These are phyloP conservation scores for Polyploca ridens DNA, from an alignment of 2,888 invertebrate genomes.

Conservation along the genomic window DNA sequence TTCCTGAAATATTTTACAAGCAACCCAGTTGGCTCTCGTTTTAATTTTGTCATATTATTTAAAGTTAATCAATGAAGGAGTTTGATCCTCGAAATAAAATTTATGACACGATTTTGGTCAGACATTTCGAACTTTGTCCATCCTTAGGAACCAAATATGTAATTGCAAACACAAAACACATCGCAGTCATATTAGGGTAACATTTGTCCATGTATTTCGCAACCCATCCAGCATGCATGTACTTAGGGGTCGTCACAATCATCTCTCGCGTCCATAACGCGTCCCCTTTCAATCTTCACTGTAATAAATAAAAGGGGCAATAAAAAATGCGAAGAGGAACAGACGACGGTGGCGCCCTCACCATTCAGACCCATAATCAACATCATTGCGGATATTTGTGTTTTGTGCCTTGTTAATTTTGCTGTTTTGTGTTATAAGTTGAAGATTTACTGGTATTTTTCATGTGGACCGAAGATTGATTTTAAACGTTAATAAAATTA, in stretches of 20 bases:
- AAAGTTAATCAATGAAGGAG: too few species aligned
- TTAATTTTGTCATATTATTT: too few species aligned
- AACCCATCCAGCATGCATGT: slow-evolving; percentile 43
- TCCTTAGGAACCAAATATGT: slow-evolving; percentile 7
- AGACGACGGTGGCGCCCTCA: slow-evolving; percentile 59
- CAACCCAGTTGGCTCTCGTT: too few species aligned
- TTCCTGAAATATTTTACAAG: too few species aligned
- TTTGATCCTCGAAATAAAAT: too few species aligned
- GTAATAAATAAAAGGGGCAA: slow-evolving; percentile 83
- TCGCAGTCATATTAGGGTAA: slow-evolving; percentile 11
- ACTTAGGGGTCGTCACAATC: slow-evolving; percentile 65
- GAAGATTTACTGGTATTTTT: neutral
- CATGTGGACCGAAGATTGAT: too few species aligned
- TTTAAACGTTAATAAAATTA: too few species aligned
- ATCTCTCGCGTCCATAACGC: slow-evolving; percentile 63
- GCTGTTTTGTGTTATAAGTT: neutral
- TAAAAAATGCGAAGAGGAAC: slow-evolving; percentile 67
- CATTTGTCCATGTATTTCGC: slow-evolving; percentile 13
- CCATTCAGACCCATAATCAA: slow-evolving; percentile 52
- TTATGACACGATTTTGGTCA: too few species aligned
- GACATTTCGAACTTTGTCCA: neutral
- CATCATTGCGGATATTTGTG: slow-evolving; percentile 61
- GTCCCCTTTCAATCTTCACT: slow-evolving; percentile 82
- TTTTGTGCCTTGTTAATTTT: slow-evolving; percentile 39
- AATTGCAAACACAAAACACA: slow-evolving; percentile 6